Evolutionary conservation across 2,797 vertebrate genomes (phyloP).

Genomic region (Helarctos malayanus): DNA sequence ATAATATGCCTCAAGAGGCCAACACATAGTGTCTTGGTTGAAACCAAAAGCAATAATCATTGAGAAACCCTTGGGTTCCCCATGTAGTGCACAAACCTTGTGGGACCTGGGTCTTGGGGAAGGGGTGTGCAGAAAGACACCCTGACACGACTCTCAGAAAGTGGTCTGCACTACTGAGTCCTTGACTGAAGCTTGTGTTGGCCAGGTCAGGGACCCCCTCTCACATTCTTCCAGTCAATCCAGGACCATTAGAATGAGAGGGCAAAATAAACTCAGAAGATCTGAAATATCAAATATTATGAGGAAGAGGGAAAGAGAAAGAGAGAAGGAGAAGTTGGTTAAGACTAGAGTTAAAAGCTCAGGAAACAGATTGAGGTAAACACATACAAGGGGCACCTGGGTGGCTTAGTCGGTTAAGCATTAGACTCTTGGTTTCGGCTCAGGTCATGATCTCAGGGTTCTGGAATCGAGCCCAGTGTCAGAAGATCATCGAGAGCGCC

Average conservation of each 20-base stretch:
- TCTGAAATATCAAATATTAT: background rate
- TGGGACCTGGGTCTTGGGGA: background rate
- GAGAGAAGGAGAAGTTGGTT: background rate
- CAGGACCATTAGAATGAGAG: background rate
- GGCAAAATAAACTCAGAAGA: background rate
- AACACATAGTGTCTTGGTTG: background rate
- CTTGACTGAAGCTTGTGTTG: background rate
- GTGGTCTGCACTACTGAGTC: background rate
- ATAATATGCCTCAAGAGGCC: background rate
- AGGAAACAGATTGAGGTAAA: constrained; percentile 13
- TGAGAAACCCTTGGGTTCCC: background rate
- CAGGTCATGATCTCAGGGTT: background rate
- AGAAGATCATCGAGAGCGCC: background rate
- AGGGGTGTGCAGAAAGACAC: background rate
- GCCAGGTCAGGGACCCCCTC: background rate
- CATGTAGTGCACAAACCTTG: background rate
- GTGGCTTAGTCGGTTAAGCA: background rate
- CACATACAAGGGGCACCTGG: background rate
- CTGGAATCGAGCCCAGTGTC: background rate
- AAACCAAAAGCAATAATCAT: background rate
- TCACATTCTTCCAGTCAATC: background rate
- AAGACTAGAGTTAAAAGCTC: constrained; percentile 30
- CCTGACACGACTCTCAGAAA: background rate
- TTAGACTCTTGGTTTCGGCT: background rate
- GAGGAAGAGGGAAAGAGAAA: background rate